Evolutionary conservation across 2,888 invertebrate species (phyloP).

Genomic region (Orthosia cruda): DNA sequence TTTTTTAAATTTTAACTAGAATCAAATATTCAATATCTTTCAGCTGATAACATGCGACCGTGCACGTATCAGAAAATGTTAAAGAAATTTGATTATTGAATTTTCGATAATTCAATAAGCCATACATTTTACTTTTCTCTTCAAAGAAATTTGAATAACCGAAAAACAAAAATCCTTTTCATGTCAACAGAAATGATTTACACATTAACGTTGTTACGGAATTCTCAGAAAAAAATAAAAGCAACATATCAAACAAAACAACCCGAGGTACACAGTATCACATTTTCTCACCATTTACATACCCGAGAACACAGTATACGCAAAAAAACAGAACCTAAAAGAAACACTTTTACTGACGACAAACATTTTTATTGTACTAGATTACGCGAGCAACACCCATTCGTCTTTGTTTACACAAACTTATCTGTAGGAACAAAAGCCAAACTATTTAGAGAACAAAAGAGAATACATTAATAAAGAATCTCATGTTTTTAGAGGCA

Average conservation of each 20-base stretch:
- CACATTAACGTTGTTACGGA: conserved; percentile 2
- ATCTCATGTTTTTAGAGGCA: conserved; percentile 51
- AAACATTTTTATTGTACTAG: conserved; percentile 64
- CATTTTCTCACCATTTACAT: conserved; percentile 51
- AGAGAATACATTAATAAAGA: conserved; percentile 69
- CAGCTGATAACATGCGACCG: neutral
- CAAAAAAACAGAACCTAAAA: conserved; percentile 40
- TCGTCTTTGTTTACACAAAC: conserved; percentile 63
- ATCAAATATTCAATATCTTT: too few relatives aligned
- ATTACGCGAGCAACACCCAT: conserved; percentile 58
- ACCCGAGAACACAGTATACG: conserved; percentile 18
- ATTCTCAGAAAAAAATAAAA: conserved; percentile 20
- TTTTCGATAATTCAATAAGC: neutral
- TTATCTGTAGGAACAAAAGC: conserved; percentile 67
- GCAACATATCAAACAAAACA: conserved; percentile 50
- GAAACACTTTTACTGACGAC: conserved; percentile 45
- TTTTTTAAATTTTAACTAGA: too few relatives aligned
- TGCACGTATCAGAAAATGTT: neutral
- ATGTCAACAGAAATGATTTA: conserved; percentile 25
- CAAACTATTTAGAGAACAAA: conserved; percentile 68
- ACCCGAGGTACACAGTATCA: conserved; percentile 20
- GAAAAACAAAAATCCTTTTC: neutral
- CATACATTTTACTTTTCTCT: neutral
- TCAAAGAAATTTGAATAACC: neutral
- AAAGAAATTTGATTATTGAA: neutral